A percentile compares a stretch with the other conserved stretches of the same genome.
Evolutionary conservation across 2,888 invertebrate genomes (phyloP).

Genomic region (Monochamus alternatus): DNA sequence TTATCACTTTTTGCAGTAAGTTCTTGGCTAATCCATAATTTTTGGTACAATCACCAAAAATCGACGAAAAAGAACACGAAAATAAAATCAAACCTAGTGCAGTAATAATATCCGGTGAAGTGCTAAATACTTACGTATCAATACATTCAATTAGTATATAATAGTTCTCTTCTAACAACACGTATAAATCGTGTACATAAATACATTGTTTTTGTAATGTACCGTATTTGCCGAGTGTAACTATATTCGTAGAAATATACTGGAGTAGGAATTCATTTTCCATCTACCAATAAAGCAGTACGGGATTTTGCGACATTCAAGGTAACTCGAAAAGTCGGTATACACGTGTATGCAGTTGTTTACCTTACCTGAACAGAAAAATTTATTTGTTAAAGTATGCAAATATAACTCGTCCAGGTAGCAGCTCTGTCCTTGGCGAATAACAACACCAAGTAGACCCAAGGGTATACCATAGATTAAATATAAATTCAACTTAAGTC

Average conservation of each 20-base stretch:
- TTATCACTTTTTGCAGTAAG: too few relatives aligned
- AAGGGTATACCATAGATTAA: neutral
- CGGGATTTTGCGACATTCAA: constrained; percentile 12
- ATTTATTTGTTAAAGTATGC: constrained; percentile 9
- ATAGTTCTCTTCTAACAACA: too few relatives aligned
- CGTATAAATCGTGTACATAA: too few relatives aligned
- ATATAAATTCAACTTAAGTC: neutral
- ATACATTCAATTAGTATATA: too few relatives aligned
- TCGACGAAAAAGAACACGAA: too few relatives aligned
- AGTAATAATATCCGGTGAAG: too few relatives aligned
- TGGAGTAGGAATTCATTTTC: neutral
- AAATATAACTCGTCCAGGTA: neutral
- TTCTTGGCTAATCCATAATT: too few relatives aligned
- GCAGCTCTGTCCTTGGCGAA: neutral
- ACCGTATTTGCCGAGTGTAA: neutral
- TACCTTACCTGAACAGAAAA: constrained; percentile 13
- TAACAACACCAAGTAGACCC: neutral
- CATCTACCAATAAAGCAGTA: neutral
- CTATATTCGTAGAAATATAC: neutral
- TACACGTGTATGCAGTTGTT: constrained; percentile 22
- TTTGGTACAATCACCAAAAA: too few relatives aligned
- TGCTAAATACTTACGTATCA: too few relatives aligned
- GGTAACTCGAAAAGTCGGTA: neutral
- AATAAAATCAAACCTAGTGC: too few relatives aligned
- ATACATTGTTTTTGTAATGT: too few relatives aligned